These are phyloP conservation scores for Lethrus apterus DNA, from an alignment of 1,140 invertebrate genomes.

Conservation along the genomic window DNA sequence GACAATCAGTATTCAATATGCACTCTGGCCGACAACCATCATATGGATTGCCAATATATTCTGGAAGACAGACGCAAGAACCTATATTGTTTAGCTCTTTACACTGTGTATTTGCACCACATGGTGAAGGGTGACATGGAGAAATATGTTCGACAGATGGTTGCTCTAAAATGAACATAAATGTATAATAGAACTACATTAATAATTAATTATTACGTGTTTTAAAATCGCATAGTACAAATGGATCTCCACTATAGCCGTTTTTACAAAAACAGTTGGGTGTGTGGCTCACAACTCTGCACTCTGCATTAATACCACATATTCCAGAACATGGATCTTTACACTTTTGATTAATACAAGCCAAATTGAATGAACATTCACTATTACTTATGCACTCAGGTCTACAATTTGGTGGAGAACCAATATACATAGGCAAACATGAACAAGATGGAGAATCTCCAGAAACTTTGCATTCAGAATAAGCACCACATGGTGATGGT, in stretches of 20 bases:
- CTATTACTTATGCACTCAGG: slow-evolving; percentile 69
- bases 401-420: slow-evolving; percentile 65
- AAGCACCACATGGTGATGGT: slow-evolving; percentile 60
- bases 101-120: slow-evolving; percentile 67
- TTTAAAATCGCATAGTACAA: slow-evolving; percentile 55
- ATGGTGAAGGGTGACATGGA: slow-evolving; percentile 67
- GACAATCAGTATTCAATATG: slow-evolving; percentile 71
- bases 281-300: slow-evolving; percentile 61
- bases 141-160: slow-evolving; percentile 54
- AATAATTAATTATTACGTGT: slow-evolving; percentile 1
- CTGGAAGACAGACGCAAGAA: slow-evolving; percentile 57
- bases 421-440: slow-evolving; percentile 60
- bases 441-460: slow-evolving; percentile 56
- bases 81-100: slow-evolving; percentile 51
- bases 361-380: slow-evolving; percentile 63
- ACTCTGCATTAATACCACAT: slow-evolving; percentile 65
- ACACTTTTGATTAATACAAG: slow-evolving; percentile 65
- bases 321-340: slow-evolving; percentile 63
- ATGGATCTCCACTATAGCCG: slow-evolving; percentile 60
- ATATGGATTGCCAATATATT: slow-evolving; percentile 69
- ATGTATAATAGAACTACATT: slow-evolving; percentile 1
- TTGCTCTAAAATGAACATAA: slow-evolving; percentile 22
- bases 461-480: slow-evolving; percentile 55
- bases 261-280: slow-evolving; percentile 61
- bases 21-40: slow-evolving; percentile 74